Evolutionary conservation across 2,113 vertebrate genomes (phyloP), one percentile per base, ranked within the genome.

Genomic region (Lepidothrix coronata): DNA sequence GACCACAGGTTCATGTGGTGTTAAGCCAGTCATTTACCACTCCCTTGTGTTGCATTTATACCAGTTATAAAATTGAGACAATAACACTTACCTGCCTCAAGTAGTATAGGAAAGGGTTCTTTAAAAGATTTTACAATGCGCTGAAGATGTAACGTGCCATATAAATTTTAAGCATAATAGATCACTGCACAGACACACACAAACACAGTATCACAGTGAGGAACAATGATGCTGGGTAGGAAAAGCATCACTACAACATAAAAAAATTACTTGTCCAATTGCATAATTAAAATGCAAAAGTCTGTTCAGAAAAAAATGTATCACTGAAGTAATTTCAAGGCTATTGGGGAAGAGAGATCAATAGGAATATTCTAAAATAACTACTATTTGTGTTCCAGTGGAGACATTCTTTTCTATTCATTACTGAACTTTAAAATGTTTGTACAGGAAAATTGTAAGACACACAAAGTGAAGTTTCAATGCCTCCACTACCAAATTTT

Each of bases 391-490:
- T 85, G 91, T 86, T 96, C 90, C 91, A 95, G 73, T 87, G 93
- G 97, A 97, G 97, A 95, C 91, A 62, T 95, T 93, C 92, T 94
- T 94, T 95, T 62, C 85, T 72, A 90, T 75, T 92, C 75, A 61
- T 92, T 77, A 71, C 92, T 92, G 95, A 96, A 95, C 92, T 96
- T 97, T 81, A 89, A 96, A 97, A 93, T 86, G 91, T 97, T 96
- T 96, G 89, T 91, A 95, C 95, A 96, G 91, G 93, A 94, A 96
- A 96, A 91, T 13, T 77, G 33, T 96, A 96, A 96, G 96, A 97
- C 66, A 94, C 91, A 79, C 35, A 12, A 95, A 96, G 75, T 91
- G 91, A 94, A 91, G 89, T 91, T 95, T 96, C 82, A 91, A 25
- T 18, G 41, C 94, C 94, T 97, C 94, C 95, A 95, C 65, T 78